Base-by-base conservation (phyloP, 2,888 invertebrate genomes). In the Drosophila prostipennis region DNA sequence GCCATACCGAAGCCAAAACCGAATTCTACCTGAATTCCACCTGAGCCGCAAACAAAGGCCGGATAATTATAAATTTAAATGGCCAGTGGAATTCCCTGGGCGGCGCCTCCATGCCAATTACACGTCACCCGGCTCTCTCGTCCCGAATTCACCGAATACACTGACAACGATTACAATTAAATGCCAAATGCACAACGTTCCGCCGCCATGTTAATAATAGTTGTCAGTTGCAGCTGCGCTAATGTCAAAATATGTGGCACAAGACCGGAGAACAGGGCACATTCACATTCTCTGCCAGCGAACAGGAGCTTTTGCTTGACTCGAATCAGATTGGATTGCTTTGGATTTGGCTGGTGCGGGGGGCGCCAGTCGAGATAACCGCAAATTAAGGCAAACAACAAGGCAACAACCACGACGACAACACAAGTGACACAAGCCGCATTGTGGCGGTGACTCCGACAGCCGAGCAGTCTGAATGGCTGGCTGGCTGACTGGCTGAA, bases 351-450 rank as follows among this genome's bases (percentile, higher is more conserved):
- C 32, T 14, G 39, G 49, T 16, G 29, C 40, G 14, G 42, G 63
- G 63, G 63, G 58, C 60, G 51, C 67, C 59, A 51, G 60, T 73
- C 74, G 55, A 73, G 68, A 64, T 74, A 68, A 71, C 83, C 79
- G 74, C 83, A 84, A 84, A 80, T 80, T 83, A 80, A 84, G 65
- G 72, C 82, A 79, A 73, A 76, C 73, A 80, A 82, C 58, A 76
- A 69, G 46, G 63, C 68, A 56, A 26, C 55, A 58, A 55, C 57
- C 52, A 64, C 51, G 36, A 40, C 59, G 32, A 60, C n/a, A 43
- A 40, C 36, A 19, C 58, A 40, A 34, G 54, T 60, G 68, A 49
- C 43, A 70, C 49, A 58, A 58, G 40, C 57, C 57, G 67, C 67
- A 67, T 51, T 58, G 67, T 64, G 67, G 53, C 42, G n/a, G 45